These are phyloP conservation scores for Aplochiton taeniatus DNA, from an alignment of 2,797 vertebrate genomes.

Conservation along the genomic window DNA sequence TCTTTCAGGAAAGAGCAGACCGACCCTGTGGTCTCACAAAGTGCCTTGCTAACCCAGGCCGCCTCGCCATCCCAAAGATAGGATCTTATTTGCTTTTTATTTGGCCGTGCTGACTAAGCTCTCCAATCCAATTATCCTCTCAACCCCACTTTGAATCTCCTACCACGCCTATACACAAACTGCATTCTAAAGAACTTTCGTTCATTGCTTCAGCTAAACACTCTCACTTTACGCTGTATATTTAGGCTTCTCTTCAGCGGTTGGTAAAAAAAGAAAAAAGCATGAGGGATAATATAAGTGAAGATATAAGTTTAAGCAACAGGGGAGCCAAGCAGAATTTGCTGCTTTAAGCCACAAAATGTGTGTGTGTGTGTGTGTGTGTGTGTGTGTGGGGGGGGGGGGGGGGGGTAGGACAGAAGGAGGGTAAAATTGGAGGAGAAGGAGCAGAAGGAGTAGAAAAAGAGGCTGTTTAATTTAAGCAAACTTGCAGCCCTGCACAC, in stretches of 20 bases:
- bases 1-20: slow-evolving; percentile 34
- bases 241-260: slow-evolving; percentile 46
- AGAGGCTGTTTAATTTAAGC: slow-evolving; percentile 79
- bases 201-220: slow-evolving; percentile 61
- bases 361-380: too few species aligned
- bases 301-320: not conserved
- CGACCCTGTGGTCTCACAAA: slow-evolving; percentile 62
- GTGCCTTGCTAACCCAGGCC: slow-evolving; percentile 55
- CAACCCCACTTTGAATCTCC: slow-evolving; percentile 34
- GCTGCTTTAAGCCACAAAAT: slow-evolving; percentile 57
- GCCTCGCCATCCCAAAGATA: slow-evolving; percentile 59
- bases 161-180: slow-evolving; percentile 42
- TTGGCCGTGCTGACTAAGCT: slow-evolving; percentile 62
- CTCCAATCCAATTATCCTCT: slow-evolving; percentile 70
- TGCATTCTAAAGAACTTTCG: slow-evolving; percentile 56
- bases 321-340: slow-evolving; percentile 49
- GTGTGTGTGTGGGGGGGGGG: too few species aligned
- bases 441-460: slow-evolving; percentile 53
- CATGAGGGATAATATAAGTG: too few species aligned
- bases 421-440: slow-evolving; percentile 13
- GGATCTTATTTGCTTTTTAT: slow-evolving; percentile 44
- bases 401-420: slow-evolving; percentile 37
- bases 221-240: slow-evolving; percentile 43
- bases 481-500: slow-evolving; percentile 65
- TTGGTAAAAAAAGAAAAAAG: not conserved